These are phyloP conservation scores for Myiozetetes cayanensis DNA, from an alignment of 2,113 vertebrate species.

Conservation along the genomic window DNA sequence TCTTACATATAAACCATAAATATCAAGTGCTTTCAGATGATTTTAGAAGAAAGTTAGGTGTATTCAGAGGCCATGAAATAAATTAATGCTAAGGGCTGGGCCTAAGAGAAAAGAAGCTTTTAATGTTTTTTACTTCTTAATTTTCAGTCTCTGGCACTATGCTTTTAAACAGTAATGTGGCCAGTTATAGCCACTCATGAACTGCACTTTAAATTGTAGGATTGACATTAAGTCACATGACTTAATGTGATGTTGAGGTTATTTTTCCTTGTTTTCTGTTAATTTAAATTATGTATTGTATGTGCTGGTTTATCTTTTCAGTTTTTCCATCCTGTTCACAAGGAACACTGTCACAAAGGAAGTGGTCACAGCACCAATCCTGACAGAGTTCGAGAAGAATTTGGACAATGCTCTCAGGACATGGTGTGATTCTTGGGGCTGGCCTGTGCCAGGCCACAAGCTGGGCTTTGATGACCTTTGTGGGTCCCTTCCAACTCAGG, in stretches of 20 bases:
- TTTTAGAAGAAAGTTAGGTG: neutral
- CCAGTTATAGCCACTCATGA: neutral
- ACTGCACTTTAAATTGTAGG: neutral
- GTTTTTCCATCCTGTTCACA: neutral
- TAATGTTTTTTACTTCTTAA: neutral
- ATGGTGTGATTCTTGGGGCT: fast-evolving
- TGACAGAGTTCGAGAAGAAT: neutral
- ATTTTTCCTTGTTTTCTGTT: neutral
- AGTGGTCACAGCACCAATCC: neutral
- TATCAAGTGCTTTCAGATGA: neutral
- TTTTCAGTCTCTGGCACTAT: neutral
- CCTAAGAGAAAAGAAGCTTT: neutral
- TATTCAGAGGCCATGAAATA: neutral
- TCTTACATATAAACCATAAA: neutral
- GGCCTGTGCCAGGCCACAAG: neutral
- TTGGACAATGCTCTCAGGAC: neutral
- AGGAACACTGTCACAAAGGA: neutral
- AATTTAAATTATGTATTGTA: neutral
- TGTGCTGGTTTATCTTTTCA: neutral
- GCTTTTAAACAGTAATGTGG: neutral
- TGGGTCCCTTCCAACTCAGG: neutral
- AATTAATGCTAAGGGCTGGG: neutral
- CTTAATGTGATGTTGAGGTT: neutral
- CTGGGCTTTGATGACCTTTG: neutral
- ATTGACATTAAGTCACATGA: neutral